phyloP scores from a whole-genome alignment of 2,113 vertebrate species.

The Athene noctua region DNA sequence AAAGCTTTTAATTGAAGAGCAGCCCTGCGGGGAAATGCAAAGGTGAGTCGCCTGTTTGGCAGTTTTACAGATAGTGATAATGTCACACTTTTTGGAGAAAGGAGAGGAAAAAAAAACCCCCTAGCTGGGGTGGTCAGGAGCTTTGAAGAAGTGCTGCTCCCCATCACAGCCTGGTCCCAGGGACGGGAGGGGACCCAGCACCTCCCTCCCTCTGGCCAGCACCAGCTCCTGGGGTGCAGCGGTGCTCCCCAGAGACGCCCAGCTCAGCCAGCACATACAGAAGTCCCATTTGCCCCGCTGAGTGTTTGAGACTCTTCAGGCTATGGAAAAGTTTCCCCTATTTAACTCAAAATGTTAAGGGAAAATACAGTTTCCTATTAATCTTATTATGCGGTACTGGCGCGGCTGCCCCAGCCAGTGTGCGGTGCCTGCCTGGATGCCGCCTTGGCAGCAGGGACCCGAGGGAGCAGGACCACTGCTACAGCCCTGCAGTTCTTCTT shows the following conservation, averaged over 20 bases:
- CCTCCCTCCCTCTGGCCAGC: background rate
- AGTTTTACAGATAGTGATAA: background rate
- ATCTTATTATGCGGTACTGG: fast-evolving
- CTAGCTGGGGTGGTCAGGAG: background rate
- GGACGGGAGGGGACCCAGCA: background rate
- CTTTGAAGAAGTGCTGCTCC: background rate
- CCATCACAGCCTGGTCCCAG: background rate
- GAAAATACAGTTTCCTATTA: background rate
- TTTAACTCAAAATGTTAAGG: background rate
- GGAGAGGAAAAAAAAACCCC: background rate
- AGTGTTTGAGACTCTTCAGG: no score
- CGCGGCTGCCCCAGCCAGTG: background rate
- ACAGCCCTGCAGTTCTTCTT: background rate
- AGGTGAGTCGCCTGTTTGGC: background rate
- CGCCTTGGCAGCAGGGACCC: background rate
- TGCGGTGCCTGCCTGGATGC: background rate
- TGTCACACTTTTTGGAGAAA: constrained; percentile 11
- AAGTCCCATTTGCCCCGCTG: background rate
- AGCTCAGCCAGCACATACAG: background rate
- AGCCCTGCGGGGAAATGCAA: constrained; percentile 31
- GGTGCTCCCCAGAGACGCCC: fast-evolving
- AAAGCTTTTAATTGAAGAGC: constrained; percentile 46
- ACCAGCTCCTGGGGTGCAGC: background rate
- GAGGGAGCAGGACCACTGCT: background rate
- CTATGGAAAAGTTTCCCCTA: background rate